Base-by-base conservation (phyloP, 2,797 vertebrate species). In the Austrolebias charrua region DNA sequence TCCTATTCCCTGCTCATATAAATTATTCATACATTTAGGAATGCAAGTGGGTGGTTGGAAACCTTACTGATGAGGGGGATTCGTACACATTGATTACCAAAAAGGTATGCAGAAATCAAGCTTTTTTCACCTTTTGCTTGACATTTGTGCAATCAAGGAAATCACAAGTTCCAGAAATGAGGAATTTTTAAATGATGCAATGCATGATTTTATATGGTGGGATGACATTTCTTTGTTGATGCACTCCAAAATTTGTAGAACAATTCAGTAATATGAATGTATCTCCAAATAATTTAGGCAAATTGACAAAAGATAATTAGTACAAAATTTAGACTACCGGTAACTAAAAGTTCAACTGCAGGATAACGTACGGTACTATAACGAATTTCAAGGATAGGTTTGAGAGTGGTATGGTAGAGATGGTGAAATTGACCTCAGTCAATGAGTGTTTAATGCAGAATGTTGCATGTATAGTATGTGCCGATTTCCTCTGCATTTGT, bases 1-100 rank as follows among this genome's bases (percentile, higher is more conserved):
- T 54, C 63, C 55, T 53, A 66, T 74, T 85, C 81, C 80, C 78
- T 48, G 56, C 44, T 75, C 62, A 24, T 55, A 88, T 90, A 55
- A 71, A 91, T 90, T 81, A 92, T 92, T 87, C 77, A 90, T 72
- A 57, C 6, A 33, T 75, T 73, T 54, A 75, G 66, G 53, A 79
- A 77, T 77, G 67, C 64, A 66, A 51, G 75, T 62, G 43, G 75
- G 66, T 50, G 58, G 40, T 43, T 67, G 60, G 29, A 80, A 71
- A 69, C 18, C 58, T 48, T 18, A 65, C 48, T 59, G 67, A 63
- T 77, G 66, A 83, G 43, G 35, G 38, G 62, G 40, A 81, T 62
- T 55, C 66, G 47, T 43, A 61, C 63, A 50, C 40, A 66, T 73
- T 63, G 46, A 61, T 55, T 44, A 19, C 10, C 55, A 43, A 20